Evolutionary conservation across 2,113 vertebrate species (phyloP).

Genomic region (Tenebrosternarchus preto): DNA sequence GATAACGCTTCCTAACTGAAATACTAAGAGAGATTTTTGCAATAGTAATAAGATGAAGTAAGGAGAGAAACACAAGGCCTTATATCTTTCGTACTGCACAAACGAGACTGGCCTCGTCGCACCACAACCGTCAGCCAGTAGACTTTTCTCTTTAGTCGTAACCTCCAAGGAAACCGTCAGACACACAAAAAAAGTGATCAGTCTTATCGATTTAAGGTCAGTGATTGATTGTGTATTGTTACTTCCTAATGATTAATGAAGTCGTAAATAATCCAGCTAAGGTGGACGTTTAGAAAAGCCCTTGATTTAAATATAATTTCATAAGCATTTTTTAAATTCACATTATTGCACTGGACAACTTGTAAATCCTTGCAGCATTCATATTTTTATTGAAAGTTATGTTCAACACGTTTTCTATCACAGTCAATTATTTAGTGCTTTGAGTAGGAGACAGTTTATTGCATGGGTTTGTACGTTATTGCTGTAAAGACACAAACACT

Average conservation of each 20-base stretch:
- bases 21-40: slow-evolving; percentile 39
- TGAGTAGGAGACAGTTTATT: slow-evolving; percentile 45
- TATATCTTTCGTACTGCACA: slow-evolving; percentile 21
- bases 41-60: slow-evolving; percentile 23
- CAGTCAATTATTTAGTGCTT: slow-evolving; percentile 24
- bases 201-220: slow-evolving; percentile 4
- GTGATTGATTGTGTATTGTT: slow-evolving; percentile 2
- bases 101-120: slow-evolving; percentile 21
- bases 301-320: slow-evolving; percentile 2
- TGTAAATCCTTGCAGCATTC: background rate
- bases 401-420: background rate
- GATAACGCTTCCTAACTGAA: slow-evolving; percentile 52
- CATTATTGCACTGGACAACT: slow-evolving; percentile 29
- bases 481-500: slow-evolving; percentile 51
- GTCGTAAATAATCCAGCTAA: background rate
- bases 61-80: slow-evolving; percentile 15
- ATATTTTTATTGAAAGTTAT: background rate
- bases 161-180: slow-evolving; percentile 13
- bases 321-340: background rate
- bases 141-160: slow-evolving; percentile 15
- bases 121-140: background rate
- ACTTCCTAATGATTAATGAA: slow-evolving; percentile 3
- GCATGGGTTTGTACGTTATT: slow-evolving; percentile 55
- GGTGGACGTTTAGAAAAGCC: background rate
- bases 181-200: background rate